A percentile compares a stretch with the other conserved stretches of the same genome.
These are phyloP conservation scores for Nannospalax galili DNA, from an alignment of 2,113 vertebrate species.

Conservation along the genomic window DNA sequence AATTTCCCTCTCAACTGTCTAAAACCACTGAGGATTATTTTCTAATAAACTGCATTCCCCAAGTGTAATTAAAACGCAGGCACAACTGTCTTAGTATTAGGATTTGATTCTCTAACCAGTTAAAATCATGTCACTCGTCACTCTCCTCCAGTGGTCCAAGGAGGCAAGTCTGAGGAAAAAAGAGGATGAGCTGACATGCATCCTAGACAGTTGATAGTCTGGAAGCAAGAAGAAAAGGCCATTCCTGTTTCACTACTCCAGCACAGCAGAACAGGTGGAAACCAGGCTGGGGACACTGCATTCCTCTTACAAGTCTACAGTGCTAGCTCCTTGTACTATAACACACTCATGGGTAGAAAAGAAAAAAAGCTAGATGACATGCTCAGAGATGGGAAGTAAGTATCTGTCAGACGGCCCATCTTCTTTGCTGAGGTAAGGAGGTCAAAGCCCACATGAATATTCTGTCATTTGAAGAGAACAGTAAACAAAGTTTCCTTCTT, in stretches of 20 bases:
- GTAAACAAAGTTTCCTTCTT: conserved; percentile 53
- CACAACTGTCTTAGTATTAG: background rate
- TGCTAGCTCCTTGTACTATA: background rate
- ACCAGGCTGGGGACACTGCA: background rate
- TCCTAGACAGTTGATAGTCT: conserved; percentile 44
- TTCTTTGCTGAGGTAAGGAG: conserved; percentile 26
- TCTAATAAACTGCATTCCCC: conserved; percentile 12
- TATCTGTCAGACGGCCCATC: background rate
- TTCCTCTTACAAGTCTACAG: conserved; percentile 7
- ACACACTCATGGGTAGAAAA: background rate
- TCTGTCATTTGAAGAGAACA: conserved; percentile 30
- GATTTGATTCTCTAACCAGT: background rate
- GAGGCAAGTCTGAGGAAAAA: background rate
- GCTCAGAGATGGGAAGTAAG: conserved; percentile 36
- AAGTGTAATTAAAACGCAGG: conserved; percentile 42
- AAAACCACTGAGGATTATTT: conserved; percentile 6
- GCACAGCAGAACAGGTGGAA: conserved; percentile 55
- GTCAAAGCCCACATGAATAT: background rate
- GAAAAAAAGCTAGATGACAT: conserved; percentile 14
- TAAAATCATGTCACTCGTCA: background rate
- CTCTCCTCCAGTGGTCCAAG: conserved; percentile 7
- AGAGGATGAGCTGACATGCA: background rate
- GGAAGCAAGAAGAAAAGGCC: background rate
- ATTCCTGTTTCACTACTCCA: conserved; percentile 61
- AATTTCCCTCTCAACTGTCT: conserved; percentile 47